These are phyloP conservation scores for Brachypodius melanocephalos DNA, from an alignment of 2,113 vertebrate species.

Conservation along the genomic window DNA sequence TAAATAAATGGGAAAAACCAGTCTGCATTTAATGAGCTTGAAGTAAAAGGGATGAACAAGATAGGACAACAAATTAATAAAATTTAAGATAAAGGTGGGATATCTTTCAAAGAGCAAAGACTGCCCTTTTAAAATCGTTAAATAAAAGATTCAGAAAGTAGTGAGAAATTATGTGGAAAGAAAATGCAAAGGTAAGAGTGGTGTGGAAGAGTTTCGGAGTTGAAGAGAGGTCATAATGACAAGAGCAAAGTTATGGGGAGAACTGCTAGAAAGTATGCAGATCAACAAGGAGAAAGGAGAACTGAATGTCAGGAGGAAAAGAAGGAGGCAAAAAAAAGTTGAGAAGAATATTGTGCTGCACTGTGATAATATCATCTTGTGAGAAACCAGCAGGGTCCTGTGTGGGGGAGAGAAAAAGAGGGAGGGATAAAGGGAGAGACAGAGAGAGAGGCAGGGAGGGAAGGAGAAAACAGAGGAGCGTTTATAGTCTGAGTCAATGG, in stretches of 20 bases:
- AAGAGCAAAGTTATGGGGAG: neutral
- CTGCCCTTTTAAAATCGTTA: neutral
- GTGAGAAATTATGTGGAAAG: neutral
- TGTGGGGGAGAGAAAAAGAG: neutral
- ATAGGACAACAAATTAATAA: neutral
- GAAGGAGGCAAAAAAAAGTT: neutral
- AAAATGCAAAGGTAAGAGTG: neutral
- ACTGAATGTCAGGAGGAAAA: neutral
- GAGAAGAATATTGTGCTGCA: neutral
- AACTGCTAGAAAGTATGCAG: neutral
- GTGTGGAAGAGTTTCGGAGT: neutral
- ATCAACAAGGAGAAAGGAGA: neutral
- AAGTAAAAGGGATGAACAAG: slow-evolving; percentile 1
- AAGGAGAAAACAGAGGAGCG: neutral
- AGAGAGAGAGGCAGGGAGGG: neutral
- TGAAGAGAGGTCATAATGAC: neutral
- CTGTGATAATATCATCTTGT: neutral
- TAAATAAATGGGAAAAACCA: neutral
- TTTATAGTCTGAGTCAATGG: neutral
- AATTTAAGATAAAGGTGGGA: neutral
- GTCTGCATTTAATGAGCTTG: slow-evolving; percentile 7
- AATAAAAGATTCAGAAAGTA: neutral
- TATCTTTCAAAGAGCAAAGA: neutral
- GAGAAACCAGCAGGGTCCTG: neutral
- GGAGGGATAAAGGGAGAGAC: neutral